Conservation (phyloP, 1,140 invertebrate genomes). For the Nilaparvata lugens region DNA sequence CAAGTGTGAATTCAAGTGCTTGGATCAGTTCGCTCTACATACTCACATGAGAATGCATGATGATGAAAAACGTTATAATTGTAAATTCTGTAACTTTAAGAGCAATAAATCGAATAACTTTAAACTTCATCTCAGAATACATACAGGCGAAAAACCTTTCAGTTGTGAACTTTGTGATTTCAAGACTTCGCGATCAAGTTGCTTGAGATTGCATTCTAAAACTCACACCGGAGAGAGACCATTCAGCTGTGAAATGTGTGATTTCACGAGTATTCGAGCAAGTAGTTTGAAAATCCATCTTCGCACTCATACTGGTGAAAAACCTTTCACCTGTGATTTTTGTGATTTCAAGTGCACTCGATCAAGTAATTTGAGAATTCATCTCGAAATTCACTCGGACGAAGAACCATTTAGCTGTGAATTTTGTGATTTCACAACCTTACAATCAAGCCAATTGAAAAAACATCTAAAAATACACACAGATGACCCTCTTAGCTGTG, state of each 20-base stretch:
- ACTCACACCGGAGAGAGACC: constrained; percentile 39
- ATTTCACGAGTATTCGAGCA: constrained; percentile 54
- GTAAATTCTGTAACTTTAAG: not conserved
- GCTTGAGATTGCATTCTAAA: constrained; percentile 35
- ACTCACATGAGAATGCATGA: too few species aligned
- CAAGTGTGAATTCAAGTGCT: too few species aligned
- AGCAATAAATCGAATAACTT: not conserved
- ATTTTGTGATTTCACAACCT: constrained; percentile 12
- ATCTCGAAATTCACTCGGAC: constrained; percentile 3
- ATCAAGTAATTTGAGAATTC: not conserved
- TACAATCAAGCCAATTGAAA: constrained; percentile 29
- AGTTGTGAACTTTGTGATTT: constrained; percentile 17
- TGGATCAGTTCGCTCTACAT: too few species aligned
- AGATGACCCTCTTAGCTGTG: constrained; percentile 45
- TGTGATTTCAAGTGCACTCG: constrained; percentile 1
- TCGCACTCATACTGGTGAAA: constrained; percentile 20
- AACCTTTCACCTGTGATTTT: constrained; percentile 13
- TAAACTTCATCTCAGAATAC: constrained; percentile 4
- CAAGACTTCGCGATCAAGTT: constrained; percentile 14
- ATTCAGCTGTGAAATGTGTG: constrained; percentile 54
- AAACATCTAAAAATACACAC: constrained; percentile 47
- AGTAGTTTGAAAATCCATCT: constrained; percentile 58
- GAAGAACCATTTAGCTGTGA: constrained; percentile 7
- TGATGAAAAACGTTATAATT: not conserved
- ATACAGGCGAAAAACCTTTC: constrained; percentile 21